These are phyloP conservation scores for Eupithecia inturbata DNA, from an alignment of 2,888 invertebrate genomes.

Conservation along the genomic window DNA sequence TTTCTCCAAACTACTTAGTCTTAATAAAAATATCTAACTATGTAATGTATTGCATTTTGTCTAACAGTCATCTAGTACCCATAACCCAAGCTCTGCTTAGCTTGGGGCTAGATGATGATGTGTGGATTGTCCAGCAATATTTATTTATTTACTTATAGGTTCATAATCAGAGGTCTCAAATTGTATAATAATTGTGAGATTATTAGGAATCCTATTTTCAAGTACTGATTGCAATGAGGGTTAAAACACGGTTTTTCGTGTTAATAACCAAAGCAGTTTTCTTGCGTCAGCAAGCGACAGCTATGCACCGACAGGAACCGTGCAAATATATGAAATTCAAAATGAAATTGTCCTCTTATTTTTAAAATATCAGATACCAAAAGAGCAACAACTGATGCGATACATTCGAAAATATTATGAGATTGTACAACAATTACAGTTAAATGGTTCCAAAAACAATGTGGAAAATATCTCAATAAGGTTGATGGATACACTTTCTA, in stretches of 20 bases:
- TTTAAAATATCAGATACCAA: background rate
- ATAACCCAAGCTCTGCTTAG: too few relatives aligned
- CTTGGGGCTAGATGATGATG: too few relatives aligned
- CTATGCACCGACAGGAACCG: background rate
- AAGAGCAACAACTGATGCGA: background rate
- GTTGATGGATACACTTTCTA: conserved; percentile 43
- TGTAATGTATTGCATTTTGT: too few relatives aligned
- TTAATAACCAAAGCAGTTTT: background rate
- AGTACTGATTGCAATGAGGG: too few relatives aligned
- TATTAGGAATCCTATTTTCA: background rate
- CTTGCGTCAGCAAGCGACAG: background rate
- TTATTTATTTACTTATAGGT: too few relatives aligned
- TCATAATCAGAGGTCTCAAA: background rate
- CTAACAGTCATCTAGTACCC: too few relatives aligned
- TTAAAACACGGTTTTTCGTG: background rate
- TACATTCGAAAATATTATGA: too few relatives aligned
- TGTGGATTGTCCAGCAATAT: too few relatives aligned
- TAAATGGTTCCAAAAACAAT: conserved; percentile 46
- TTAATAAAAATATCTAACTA: too few relatives aligned
- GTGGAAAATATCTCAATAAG: conserved; percentile 47
- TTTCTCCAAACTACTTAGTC: too few relatives aligned
- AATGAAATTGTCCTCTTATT: background rate
- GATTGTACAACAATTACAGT: conserved; percentile 36
- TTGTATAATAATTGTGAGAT: background rate
- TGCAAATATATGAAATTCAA: background rate